Evolutionary conservation across 2,797 vertebrate species (phyloP).

Genomic region (Pangasius djambal): DNA sequence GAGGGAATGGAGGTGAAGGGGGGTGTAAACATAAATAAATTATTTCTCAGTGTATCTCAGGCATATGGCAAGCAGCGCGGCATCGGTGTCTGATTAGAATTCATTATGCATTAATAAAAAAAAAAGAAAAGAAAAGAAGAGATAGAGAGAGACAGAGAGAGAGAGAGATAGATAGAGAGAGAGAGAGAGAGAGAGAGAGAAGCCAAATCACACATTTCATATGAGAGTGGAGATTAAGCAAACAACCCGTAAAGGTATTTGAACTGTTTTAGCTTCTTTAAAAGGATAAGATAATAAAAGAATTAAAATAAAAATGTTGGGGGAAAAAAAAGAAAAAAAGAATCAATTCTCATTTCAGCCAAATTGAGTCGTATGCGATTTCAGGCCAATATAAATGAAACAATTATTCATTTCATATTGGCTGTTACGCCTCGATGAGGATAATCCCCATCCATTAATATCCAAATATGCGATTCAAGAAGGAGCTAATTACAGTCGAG

Average conservation of each 20-base stretch:
- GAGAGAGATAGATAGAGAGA: neutral
- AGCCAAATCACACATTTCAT: conserved; percentile 63
- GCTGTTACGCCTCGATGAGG: conserved; percentile 67
- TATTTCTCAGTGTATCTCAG: conserved; percentile 69
- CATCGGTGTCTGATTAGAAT: conserved; percentile 62
- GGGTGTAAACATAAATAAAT: conserved; percentile 75
- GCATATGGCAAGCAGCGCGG: conserved; percentile 73
- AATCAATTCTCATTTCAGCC: conserved; percentile 54
- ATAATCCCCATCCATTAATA: conserved; percentile 77
- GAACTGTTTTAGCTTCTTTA: conserved; percentile 46
- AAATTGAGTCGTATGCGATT: conserved; percentile 60
- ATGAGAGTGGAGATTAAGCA: conserved; percentile 44
- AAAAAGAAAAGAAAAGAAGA: neutral
- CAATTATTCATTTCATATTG: conserved; percentile 72
- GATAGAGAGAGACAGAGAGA: neutral
- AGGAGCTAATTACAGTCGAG: conserved; percentile 73
- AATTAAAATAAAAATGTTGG: too few species aligned
- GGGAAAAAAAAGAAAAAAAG: neutral
- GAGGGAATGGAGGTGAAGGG: conserved; percentile 55
- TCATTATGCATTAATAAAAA: conserved; percentile 63
- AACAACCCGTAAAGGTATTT: conserved; percentile 49
- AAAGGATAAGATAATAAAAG: conserved; percentile 13
- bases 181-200: neutral
- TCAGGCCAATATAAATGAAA: conserved; percentile 67
- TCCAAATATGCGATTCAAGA: conserved; percentile 74